These are phyloP conservation scores for Aromia moschata DNA, from an alignment of 2,888 invertebrate species.

Conservation along the genomic window DNA sequence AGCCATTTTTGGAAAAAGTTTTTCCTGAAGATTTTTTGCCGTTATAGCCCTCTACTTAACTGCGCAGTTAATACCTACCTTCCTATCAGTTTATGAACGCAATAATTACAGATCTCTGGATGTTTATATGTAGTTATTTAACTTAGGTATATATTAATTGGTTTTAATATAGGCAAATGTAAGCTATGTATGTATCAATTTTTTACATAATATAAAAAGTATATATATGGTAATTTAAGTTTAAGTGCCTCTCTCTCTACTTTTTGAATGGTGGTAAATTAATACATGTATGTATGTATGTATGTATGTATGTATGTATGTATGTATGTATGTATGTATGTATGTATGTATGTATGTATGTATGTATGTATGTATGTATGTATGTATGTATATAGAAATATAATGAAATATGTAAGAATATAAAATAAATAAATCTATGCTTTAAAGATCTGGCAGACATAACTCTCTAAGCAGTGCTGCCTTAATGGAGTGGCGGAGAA, in stretches of 20 bases:
- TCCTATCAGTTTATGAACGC: no score
- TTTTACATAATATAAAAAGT: no score
- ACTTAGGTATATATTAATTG: no score
- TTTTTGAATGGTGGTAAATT: neutral
- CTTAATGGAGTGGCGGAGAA: constrained; percentile 38
- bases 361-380: neutral
- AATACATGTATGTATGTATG: neutral
- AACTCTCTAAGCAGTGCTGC: constrained; percentile 39
- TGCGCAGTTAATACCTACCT: no score
- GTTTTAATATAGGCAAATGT: no score
- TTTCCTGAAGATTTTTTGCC: no score
- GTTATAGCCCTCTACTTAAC: no score
- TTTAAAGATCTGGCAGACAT: neutral
- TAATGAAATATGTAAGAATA: neutral
- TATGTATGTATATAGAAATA: neutral
- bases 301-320: neutral
- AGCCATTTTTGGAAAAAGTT: no score
- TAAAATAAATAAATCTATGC: no score
- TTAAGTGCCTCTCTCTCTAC: neutral
- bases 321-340: neutral
- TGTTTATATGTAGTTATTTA: no score
- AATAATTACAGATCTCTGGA: no score
- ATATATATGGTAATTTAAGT: neutral
- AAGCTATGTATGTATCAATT: no score
- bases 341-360: neutral